Base-by-base conservation (phyloP, 2,113 vertebrate genomes). In the Castor canadensis region DNA sequence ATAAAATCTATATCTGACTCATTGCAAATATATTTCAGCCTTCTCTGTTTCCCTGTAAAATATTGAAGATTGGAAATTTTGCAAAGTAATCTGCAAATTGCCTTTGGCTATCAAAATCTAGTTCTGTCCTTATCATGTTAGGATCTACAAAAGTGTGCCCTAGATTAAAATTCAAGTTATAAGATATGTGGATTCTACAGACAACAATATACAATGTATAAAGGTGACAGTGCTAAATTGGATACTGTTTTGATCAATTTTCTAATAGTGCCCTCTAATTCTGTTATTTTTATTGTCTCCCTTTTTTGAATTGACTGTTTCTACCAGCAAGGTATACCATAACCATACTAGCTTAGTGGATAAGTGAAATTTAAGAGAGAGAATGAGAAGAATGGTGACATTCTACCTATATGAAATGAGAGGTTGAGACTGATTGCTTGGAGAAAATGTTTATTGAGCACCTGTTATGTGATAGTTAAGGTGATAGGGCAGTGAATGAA, bases 1-100 rank as follows among this genome's bases (percentile, higher is more conserved):
- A 93, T 91, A 96, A 94, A 89, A 93, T 54, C 84, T 89, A 84
- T 94, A 95, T 87, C 87, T 96, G 91, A 94, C 93, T 97, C 73
- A 24, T 62, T 40, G 71, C 40, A 86, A 95, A 91, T 87, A 79
- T 40, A 91, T 83, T 93, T 80, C 91, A 71, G 77, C 35, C 58
- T 96, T 87, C 49, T 89, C 92, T 86, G 12, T 66, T 94, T 95
- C 58, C 35, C 47, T 85, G 40, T 80, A 79, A 67, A 77, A 54
- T 62, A 79, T 81, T 32, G 56, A 60, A 87, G 89, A 92, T 43
- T 66, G 62, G 69, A 67, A 79, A 66, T 94, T 93, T 82, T 91
- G 45, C 49, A 95, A 89, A 79, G 26, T 22, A 73, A 95, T 69
- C 79, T 76, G 28, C 49, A 92, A 73, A 93, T 80, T 79, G 54